Evolutionary conservation across 2,888 invertebrate species (phyloP).

Genomic region (Drosophila phalerata): DNA sequence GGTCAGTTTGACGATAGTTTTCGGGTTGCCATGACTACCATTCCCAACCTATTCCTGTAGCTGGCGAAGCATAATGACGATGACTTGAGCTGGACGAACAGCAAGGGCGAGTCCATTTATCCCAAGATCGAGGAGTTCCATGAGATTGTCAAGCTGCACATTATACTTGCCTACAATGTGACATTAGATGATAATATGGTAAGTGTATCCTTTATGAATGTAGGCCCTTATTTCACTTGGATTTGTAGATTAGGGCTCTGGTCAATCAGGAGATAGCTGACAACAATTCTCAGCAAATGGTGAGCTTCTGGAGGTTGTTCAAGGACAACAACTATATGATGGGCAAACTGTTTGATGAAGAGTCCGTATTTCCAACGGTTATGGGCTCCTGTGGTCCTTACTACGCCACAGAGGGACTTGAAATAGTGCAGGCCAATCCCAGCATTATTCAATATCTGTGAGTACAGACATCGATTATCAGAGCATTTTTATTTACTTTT

Average conservation of each 20-base stretch:
- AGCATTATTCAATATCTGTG: conserved; percentile 83
- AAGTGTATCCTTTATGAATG: conserved; percentile 8
- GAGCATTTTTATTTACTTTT: neutral
- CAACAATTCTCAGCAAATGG: conserved; percentile 83
- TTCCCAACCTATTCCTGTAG: conserved; percentile 31
- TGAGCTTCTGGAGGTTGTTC: conserved; percentile 84
- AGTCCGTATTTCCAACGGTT: conserved; percentile 83
- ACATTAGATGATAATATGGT: conserved; percentile 85
- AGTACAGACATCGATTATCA: conserved; percentile 25
- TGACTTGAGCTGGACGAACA: conserved; percentile 83
- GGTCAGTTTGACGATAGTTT: conserved; percentile 40
- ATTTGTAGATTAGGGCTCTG: conserved; percentile 79
- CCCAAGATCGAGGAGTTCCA: conserved; percentile 84
- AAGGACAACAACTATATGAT: conserved; percentile 85
- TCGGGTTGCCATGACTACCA: conserved; percentile 36
- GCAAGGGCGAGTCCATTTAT: conserved; percentile 76
- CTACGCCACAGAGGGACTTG: conserved; percentile 83
- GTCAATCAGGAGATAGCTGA: conserved; percentile 84
- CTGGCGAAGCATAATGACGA: conserved; percentile 80
- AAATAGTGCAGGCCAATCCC: conserved; percentile 79
- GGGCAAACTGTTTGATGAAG: conserved; percentile 84
- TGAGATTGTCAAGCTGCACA: conserved; percentile 84
- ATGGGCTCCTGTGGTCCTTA: conserved; percentile 84
- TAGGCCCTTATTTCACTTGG: neutral
- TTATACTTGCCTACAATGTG: conserved; percentile 83